phyloP scores from a whole-genome alignment of 2,113 vertebrate genomes.

The Paradoxurus hermaphroditus region DNA sequence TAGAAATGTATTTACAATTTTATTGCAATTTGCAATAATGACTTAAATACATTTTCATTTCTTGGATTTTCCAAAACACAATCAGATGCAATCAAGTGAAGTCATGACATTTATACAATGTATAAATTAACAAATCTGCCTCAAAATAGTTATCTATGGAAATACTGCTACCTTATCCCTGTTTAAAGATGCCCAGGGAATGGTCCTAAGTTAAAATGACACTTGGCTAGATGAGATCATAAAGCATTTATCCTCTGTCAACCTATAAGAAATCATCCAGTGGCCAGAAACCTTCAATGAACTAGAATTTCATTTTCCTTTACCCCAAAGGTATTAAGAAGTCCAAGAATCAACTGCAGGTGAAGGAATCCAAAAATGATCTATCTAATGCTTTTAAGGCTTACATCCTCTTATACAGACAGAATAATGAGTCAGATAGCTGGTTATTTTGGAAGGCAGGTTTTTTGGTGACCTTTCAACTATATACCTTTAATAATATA shows the following conservation, averaged over 20 bases:
- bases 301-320: slow-evolving; percentile 26
- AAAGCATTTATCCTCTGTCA: neutral
- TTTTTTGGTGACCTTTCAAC: neutral
- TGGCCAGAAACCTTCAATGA: neutral
- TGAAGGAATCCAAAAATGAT: neutral
- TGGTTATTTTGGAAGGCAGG: neutral
- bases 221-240: neutral
- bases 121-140: slow-evolving; percentile 23
- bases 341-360: neutral
- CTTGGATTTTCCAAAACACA: slow-evolving; percentile 55
- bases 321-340: slow-evolving; percentile 1
- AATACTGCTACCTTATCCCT: neutral
- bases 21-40: slow-evolving; percentile 13
- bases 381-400: neutral
- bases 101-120: neutral
- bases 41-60: slow-evolving; percentile 47
- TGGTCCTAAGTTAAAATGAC: neutral
- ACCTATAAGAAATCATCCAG: neutral
- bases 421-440: slow-evolving; percentile 27
- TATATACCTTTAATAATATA: neutral
- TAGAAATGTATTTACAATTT: neutral
- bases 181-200: neutral
- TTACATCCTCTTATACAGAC: neutral
- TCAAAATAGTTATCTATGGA: neutral
- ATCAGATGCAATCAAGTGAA: slow-evolving; percentile 37